Percentiles rank a stretch among this genome's conserved stretches.
Evolutionary conservation across 2,113 vertebrate species (phyloP).

Genomic region (Morone saxatilis): DNA sequence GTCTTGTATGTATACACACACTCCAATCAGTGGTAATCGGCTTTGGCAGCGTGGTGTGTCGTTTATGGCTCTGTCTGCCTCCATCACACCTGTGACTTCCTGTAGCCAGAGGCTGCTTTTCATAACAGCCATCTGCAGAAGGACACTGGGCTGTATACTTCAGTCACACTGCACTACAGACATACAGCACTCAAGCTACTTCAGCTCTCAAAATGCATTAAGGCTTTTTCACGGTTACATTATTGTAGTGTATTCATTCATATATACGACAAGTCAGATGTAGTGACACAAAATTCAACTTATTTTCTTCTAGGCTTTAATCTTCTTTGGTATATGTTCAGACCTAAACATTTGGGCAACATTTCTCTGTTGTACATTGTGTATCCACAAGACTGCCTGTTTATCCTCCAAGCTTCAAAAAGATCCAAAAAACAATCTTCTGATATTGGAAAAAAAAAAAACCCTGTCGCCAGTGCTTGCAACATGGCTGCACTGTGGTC

Average conservation of each 20-base stretch:
- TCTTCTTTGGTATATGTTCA: neutral
- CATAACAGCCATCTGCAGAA: conserved; percentile 46
- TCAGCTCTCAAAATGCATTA: conserved; percentile 1
- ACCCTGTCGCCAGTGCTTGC: neutral
- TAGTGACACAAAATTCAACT: neutral
- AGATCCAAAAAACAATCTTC: neutral
- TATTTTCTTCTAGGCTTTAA: neutral
- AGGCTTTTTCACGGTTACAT: neutral
- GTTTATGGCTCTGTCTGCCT: conserved; percentile 44
- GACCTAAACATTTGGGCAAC: neutral
- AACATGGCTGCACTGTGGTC: neutral
- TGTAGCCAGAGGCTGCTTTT: conserved; percentile 65
- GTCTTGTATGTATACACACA: conserved; percentile 1
- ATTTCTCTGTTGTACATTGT: neutral
- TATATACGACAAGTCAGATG: neutral
- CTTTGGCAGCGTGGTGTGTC: conserved; percentile 54
- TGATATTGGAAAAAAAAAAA: neutral
- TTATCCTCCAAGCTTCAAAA: neutral
- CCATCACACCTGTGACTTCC: conserved; percentile 75
- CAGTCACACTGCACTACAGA: conserved; percentile 32
- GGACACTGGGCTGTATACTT: conserved; percentile 18
- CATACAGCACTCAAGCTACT: neutral
- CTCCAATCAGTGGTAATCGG: conserved; percentile 53
- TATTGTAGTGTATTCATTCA: neutral
- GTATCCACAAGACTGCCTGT: neutral